These are phyloP conservation scores for Choristoneura rosaceana DNA, from an alignment of 2,888 invertebrate species.

Conservation along the genomic window DNA sequence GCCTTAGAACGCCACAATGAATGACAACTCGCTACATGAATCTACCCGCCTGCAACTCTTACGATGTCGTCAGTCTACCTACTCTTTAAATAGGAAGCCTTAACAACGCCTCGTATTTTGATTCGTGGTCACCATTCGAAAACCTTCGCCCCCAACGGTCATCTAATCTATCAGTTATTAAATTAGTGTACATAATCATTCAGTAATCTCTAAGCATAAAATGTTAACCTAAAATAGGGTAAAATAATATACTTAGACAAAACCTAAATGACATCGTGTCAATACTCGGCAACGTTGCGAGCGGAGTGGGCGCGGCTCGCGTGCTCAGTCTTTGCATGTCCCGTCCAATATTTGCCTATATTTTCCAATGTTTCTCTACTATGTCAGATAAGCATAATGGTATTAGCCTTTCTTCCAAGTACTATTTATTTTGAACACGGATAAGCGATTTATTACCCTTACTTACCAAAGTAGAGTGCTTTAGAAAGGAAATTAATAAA, in stretches of 20 bases:
- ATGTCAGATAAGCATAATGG: conserved; percentile 60
- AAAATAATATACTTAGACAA: neutral
- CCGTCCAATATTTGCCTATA: conserved; percentile 51
- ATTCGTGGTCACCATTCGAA: no score
- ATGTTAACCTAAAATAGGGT: no score
- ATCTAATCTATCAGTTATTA: no score
- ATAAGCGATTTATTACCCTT: neutral
- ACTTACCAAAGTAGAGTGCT: neutral
- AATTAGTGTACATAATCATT: no score
- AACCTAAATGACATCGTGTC: neutral
- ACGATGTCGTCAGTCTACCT: no score
- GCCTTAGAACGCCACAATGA: no score
- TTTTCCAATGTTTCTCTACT: conserved; percentile 63
- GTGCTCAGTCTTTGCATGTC: conserved; percentile 55
- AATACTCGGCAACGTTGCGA: conserved; percentile 19
- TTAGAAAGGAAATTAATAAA: neutral
- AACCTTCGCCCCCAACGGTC: no score
- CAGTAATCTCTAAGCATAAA: no score
- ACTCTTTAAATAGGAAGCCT: no score
- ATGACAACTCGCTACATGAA: no score
- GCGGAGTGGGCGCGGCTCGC: conserved; percentile 59
- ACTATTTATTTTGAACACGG: neutral
- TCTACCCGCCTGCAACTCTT: no score
- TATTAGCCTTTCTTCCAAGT: conserved; percentile 41
- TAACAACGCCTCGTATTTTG: no score